Base-by-base conservation (phyloP, 2,888 invertebrate genomes). In the Lucinisca nassula region DNA sequence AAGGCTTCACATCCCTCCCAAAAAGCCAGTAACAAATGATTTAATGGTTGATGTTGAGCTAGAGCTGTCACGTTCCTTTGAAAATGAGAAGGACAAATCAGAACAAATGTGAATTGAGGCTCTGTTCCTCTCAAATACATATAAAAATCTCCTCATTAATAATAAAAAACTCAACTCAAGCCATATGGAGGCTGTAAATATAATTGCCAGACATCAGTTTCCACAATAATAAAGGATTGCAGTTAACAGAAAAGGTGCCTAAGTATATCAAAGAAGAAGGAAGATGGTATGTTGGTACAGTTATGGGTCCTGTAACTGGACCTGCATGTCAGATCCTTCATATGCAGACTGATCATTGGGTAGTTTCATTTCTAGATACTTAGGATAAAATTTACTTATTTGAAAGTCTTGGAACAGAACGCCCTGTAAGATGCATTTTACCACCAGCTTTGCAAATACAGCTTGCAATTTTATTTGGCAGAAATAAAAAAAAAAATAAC, bases 381-480 rank as follows among this genome's bases (percentile, higher is more conserved):
- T 8, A 45, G 14, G 45, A 45, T 45, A 17, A 45, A 17, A 45
- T 45, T 45, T 61, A 79, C 67, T 35, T 86, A n/a, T 72, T 86
- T 37, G 86, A 86, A 37, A 79, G 82, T 30, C 14, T 61, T 3
- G 86, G 82, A 1, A 83, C 51, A 73, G 75, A 67, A 14, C 17
- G 86, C 3, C 61, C 75, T 27, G 32, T 37, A 24, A 76, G 82
- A n/a, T 51, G 82, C 6, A 70, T 82, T 35, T 51, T 86, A 21
- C 75, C 82, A 40, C 67, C 75, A 70, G 79, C 79, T 4, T 61
- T 86, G 6, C 51, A 79, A 79, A 73, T 85, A 32, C 82, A 86
- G 38, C 27, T 61, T 27, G 61, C 61, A 10, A 61, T 61, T 61
- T 27, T 61, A 24, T 61, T 27, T 61, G 61, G 61, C 1, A 27